A percentile compares a stretch with the other conserved stretches of the same genome.
phyloP scores from a whole-genome alignment of 2,113 vertebrate genomes.

The Anarhynchus alexandrinus region DNA sequence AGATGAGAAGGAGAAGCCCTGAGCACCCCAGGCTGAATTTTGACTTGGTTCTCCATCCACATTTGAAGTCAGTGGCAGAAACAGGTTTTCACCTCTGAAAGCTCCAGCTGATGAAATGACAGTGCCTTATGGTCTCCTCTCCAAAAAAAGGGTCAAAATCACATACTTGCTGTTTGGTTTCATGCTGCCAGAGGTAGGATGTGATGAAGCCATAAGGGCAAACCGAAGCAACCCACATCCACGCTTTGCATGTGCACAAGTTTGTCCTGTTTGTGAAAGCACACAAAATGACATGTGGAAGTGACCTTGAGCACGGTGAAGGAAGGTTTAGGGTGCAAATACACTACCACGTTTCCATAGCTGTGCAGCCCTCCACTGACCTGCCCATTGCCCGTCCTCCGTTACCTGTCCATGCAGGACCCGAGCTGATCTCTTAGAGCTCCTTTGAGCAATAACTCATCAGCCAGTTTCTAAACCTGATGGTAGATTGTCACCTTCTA shows the following conservation, averaged over 20 bases:
- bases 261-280: not conserved
- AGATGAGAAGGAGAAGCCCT: not conserved
- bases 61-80: not conserved
- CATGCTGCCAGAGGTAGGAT: not conserved
- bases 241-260: not conserved
- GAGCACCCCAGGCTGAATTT: not conserved
- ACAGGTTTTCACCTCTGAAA: not conserved
- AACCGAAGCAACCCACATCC: not conserved
- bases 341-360: fast-evolving
- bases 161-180: not conserved
- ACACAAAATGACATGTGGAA: not conserved
- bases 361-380: not conserved
- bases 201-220: not conserved
- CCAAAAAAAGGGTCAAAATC: not conserved
- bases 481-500: not conserved
- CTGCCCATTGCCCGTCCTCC: not conserved
- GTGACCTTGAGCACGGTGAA: not conserved
- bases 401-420: not conserved
- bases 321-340: not conserved
- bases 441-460: not conserved
- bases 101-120: not conserved
- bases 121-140: not conserved
- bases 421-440: not conserved
- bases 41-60: not conserved
- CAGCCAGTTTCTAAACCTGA: not conserved